Conservation (phyloP, 1,140 invertebrate species). For the Drosophila bipectinata region DNA sequence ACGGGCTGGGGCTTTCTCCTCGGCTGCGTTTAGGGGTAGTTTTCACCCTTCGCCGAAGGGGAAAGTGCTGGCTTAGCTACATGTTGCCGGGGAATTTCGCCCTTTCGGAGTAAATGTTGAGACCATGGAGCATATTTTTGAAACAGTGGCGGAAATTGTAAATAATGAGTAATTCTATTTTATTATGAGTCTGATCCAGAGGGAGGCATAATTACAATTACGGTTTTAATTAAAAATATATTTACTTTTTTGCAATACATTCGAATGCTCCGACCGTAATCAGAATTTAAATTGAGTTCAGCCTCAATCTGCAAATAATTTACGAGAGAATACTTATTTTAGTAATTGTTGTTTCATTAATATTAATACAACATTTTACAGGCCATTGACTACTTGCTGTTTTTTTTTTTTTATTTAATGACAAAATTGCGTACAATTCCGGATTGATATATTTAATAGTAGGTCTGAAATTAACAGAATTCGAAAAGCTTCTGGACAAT, state of each 20-base stretch:
- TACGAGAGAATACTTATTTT: conserved; percentile 21
- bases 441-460: conserved; percentile 29
- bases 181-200: background rate
- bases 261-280: conserved; percentile 11
- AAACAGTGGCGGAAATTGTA: background rate
- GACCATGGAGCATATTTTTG: background rate
- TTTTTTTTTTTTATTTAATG: conserved; percentile 36
- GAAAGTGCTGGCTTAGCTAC: conserved; percentile 26
- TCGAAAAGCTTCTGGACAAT: conserved; percentile 25
- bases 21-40: conserved; percentile 14
- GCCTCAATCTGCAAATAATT: conserved; percentile 38
- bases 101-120: conserved; percentile 50
- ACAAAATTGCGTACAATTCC: conserved; percentile 4
- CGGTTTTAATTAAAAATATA: conserved; percentile 37
- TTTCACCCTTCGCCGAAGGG: conserved; percentile 24
- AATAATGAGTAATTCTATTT: conserved; percentile 19
- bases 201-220: conserved; percentile 38
- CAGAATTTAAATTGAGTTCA: conserved; percentile 46
- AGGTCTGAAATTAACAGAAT: conserved; percentile 35
- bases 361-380: conserved; percentile 57
- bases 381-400: conserved; percentile 28
- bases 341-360: conserved; percentile 52
- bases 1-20: background rate
- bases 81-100: conserved; percentile 9
- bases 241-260: conserved; percentile 35